Evolutionary conservation across 2,888 invertebrate species (phyloP).

Genomic region (Andrena camellia): DNA sequence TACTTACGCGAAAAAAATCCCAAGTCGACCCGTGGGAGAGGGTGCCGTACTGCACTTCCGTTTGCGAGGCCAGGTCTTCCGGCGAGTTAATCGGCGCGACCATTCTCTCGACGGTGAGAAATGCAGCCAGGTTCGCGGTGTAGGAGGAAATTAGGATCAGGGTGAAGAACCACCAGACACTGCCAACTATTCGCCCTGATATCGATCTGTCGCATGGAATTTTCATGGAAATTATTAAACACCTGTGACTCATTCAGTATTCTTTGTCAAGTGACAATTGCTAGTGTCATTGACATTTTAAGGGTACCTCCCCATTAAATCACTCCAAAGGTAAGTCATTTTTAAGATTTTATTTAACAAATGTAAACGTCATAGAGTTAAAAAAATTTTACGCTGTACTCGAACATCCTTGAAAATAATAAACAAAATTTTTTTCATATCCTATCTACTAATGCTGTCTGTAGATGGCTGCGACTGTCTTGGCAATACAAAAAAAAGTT

Average conservation of each 20-base stretch:
- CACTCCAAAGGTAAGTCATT: too few species aligned
- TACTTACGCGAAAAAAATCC: slow-evolving; percentile 93
- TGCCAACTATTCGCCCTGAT: slow-evolving; percentile 97
- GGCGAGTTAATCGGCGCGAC: slow-evolving; percentile 97
- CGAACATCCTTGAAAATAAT: too few species aligned
- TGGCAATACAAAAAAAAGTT: too few species aligned
- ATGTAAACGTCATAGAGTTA: too few species aligned
- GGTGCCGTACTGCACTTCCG: slow-evolving; percentile 97
- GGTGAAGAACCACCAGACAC: slow-evolving; percentile 99
- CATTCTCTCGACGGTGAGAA: slow-evolving; percentile 98
- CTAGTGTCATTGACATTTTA: too few species aligned
- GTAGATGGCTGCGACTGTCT: too few species aligned
- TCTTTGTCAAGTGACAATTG: not conserved
- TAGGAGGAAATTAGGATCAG: slow-evolving; percentile 99
- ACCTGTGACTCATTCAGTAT: not conserved
- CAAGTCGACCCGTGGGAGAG: slow-evolving; percentile 92
- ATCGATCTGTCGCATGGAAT: slow-evolving; percentile 87
- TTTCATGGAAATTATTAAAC: not conserved
- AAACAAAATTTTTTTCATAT: too few species aligned
- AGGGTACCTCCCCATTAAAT: too few species aligned
- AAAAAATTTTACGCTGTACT: too few species aligned
- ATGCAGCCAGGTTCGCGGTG: slow-evolving; percentile 99
- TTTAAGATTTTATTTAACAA: too few species aligned
- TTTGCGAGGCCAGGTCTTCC: slow-evolving; percentile 95
- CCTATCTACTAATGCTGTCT: too few species aligned